Percentiles rank a stretch among this genome's conserved stretches.
phyloP scores from a whole-genome alignment of 1,140 invertebrate genomes.

The Oncopeltus fasciatus region DNA sequence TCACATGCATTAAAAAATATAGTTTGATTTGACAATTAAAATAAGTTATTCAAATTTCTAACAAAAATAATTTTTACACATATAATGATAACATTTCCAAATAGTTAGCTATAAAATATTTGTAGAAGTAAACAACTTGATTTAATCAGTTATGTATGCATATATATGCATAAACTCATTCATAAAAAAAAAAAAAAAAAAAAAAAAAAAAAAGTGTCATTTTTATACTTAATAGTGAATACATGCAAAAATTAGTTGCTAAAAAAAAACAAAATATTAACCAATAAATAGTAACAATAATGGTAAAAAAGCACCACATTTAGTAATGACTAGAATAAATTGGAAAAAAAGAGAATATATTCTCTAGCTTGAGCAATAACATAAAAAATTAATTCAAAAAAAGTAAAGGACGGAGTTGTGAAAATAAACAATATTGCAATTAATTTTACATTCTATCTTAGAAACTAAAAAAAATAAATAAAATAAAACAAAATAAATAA shows the following conservation, averaged over 20 bases:
- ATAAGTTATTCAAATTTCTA: too few relatives aligned
- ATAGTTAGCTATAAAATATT: too few relatives aligned
- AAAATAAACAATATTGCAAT: neutral
- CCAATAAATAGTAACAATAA: conserved; percentile 1
- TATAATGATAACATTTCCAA: too few relatives aligned
- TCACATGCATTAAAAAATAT: too few relatives aligned
- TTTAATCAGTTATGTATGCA: too few relatives aligned
- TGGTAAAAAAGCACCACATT: neutral
- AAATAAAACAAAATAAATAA: neutral
- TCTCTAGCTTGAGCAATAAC: conserved; percentile 5
- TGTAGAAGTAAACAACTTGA: too few relatives aligned
- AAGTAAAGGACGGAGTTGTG: neutral
- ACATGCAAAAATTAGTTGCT: neutral
- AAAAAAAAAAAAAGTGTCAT: conserved; percentile 2
- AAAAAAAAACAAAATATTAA: neutral
- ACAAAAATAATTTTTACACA: too few relatives aligned
- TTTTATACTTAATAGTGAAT: neutral
- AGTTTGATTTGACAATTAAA: too few relatives aligned
- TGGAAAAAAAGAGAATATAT: neutral
- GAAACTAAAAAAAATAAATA: neutral
- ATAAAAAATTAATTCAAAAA: neutral
- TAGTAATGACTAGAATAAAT: conserved; percentile 1
- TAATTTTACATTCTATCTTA: neutral
- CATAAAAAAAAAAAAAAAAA: too few relatives aligned
- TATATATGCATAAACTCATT: too few relatives aligned